Conservation (phyloP, 2,888 invertebrate genomes). For the Mythimna pallens region DNA sequence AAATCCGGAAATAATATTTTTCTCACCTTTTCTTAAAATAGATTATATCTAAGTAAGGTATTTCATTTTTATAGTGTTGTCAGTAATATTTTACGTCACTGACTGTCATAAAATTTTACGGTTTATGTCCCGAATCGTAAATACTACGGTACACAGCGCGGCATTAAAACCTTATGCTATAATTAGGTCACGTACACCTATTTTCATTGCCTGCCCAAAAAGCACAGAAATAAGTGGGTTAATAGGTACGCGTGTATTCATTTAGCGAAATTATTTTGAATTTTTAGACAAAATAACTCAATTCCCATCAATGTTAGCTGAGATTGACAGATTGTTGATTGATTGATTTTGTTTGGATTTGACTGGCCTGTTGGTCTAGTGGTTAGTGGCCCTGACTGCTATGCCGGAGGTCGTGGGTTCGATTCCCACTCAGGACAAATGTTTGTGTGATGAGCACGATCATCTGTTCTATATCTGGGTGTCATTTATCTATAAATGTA, state of each 20-base stretch:
- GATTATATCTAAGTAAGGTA: neutral
- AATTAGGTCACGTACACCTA: neutral
- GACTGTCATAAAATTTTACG: constrained; percentile 6
- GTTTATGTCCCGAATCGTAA: neutral
- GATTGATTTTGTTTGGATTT: no score
- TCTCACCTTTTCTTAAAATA: neutral
- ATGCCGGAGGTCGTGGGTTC: no score
- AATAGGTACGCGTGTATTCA: neutral
- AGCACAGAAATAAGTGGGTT: neutral
- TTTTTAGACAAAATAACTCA: neutral
- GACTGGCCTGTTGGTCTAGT: no score
- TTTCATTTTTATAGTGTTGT: neutral
- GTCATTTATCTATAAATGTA: no score
- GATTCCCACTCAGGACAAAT: no score
- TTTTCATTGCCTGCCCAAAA: neutral
- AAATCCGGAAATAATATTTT: no score
- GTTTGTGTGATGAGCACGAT: no score
- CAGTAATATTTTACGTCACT: neutral
- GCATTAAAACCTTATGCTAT: neutral
- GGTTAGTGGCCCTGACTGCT: no score
- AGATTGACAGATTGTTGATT: no score
- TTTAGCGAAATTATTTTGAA: no score
- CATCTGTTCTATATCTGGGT: no score
- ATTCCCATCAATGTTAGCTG: neutral
- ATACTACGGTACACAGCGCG: neutral